Evolutionary conservation across 2,797 vertebrate genomes (phyloP).

Genomic region (Catharus ustulatus): DNA sequence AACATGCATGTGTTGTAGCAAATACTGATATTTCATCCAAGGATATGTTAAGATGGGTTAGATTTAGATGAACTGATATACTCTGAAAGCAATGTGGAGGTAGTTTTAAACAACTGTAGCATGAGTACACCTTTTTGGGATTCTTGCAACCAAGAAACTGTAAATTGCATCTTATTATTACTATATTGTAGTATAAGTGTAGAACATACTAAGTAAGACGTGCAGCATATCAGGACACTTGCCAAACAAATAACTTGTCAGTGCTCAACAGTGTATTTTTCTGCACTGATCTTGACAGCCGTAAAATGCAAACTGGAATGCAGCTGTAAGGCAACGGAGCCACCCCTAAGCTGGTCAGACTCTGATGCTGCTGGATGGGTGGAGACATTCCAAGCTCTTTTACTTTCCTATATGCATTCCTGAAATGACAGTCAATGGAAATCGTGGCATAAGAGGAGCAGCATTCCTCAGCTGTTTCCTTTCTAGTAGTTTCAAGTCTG

Average conservation of each 20-base stretch:
- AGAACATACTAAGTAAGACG: background rate
- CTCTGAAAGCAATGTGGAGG: background rate
- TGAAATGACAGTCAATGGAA: constrained; percentile 86
- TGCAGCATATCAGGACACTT: background rate
- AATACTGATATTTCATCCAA: background rate
- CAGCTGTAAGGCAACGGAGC: constrained; percentile 5
- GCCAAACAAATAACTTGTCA: background rate
- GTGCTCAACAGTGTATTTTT: background rate
- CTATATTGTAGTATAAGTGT: background rate
- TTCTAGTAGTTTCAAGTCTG: constrained; percentile 68
- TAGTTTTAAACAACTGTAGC: background rate
- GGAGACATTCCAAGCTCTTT: constrained; percentile 84
- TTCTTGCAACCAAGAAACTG: background rate
- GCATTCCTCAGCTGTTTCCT: constrained; percentile 92
- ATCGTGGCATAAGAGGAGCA: constrained; percentile 82
- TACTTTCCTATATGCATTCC: constrained; percentile 84
- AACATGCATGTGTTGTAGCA: fast-evolving
- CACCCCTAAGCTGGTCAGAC: constrained; percentile 17
- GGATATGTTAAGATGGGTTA: background rate
- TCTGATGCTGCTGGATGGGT: constrained; percentile 75
- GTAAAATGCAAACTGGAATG: constrained; percentile 49
- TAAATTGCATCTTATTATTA: background rate
- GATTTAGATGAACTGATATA: background rate
- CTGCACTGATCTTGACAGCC: constrained; percentile 8
- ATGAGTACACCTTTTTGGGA: background rate